Base-by-base conservation (phyloP, 2,113 vertebrate species). In the Lanius ludovicianus region DNA sequence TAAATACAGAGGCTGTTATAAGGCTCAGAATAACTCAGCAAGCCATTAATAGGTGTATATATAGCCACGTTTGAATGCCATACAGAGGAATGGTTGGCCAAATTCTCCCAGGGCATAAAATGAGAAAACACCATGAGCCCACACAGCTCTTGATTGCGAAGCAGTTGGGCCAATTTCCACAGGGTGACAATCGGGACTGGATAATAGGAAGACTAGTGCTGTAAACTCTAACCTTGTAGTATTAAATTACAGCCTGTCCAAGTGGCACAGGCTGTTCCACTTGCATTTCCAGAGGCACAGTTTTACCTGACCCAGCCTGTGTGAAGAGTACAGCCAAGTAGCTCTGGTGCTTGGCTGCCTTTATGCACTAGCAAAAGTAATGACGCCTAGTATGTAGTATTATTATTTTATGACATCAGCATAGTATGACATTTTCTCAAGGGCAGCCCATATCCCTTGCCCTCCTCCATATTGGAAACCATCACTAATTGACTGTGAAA, bases 401-500 rank as follows among this genome's bases (percentile, higher is more conserved):
- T 96, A 94, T 86, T 92, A 89, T 96, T 97, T 96, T 93, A 88
- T 94, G 97, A 91, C 91, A 95, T 95, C 94, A 94, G 92, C 92
- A 96, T 55, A 82, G 91, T 75, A 64, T 93, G 96, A 96, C 87
- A 93, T 97, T 97, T 98, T 97, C 97, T 97, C 96, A 97, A 97
- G 97, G 97, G 97, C 96, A 97, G 75, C 50, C 94, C 94, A 88
- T 83, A 85, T 97, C 85, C 91, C 77, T 84, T 78, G 83, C 89
- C 96, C 96, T 98, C 94, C 92, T 97, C 96, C 85, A 55, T 89
- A 84, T 49, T 95, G 97, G 96, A 92, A 96, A 37, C 96, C 96
- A 90, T 97, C 96, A 94, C 95, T 97, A 97, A 97, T 97, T 92
- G 96, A 97, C 97, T 97, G 94, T 97, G 96, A 97, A 97, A 91